Percentiles rank a stretch among this genome's conserved stretches.
These are phyloP conservation scores for Aricia agestis DNA, from an alignment of 1,140 invertebrate genomes.

Conservation along the genomic window DNA sequence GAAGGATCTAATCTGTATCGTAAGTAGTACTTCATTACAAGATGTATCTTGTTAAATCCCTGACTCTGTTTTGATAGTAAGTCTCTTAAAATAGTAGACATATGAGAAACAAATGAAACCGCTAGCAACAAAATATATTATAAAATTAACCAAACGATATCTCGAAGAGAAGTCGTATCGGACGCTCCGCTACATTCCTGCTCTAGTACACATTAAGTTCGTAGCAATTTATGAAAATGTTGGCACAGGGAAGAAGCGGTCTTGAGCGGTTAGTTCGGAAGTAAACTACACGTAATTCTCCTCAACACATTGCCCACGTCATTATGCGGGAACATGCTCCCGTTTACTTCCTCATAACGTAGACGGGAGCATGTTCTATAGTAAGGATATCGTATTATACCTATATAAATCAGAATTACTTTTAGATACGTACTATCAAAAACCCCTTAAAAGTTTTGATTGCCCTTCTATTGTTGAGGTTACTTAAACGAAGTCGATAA, in stretches of 20 bases:
- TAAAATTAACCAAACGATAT: not conserved
- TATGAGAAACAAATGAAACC: too few relatives aligned
- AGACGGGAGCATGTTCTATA: not conserved
- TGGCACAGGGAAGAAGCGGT: slow-evolving; percentile 4
- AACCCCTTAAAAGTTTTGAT: too few relatives aligned
- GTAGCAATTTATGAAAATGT: slow-evolving; percentile 11
- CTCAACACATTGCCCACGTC: not conserved
- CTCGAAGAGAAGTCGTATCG: not conserved
- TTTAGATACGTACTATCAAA: too few relatives aligned
- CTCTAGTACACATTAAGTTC: not conserved
- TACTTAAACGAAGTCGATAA: too few relatives aligned
- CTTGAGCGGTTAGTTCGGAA: not conserved
- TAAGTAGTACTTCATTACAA: too few relatives aligned
- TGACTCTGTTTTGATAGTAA: too few relatives aligned
- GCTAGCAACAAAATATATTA: too few relatives aligned
- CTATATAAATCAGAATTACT: too few relatives aligned
- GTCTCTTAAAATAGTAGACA: too few relatives aligned
- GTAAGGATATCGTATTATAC: not conserved
- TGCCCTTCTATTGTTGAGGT: too few relatives aligned
- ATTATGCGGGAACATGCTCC: not conserved
- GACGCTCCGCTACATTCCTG: not conserved
- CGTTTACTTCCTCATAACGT: not conserved
- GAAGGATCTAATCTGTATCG: too few relatives aligned
- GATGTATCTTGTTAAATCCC: too few relatives aligned
- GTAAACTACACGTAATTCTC: slow-evolving; percentile 3